These are phyloP conservation scores for Channa argus DNA, from an alignment of 2,113 vertebrate species.

Conservation along the genomic window DNA sequence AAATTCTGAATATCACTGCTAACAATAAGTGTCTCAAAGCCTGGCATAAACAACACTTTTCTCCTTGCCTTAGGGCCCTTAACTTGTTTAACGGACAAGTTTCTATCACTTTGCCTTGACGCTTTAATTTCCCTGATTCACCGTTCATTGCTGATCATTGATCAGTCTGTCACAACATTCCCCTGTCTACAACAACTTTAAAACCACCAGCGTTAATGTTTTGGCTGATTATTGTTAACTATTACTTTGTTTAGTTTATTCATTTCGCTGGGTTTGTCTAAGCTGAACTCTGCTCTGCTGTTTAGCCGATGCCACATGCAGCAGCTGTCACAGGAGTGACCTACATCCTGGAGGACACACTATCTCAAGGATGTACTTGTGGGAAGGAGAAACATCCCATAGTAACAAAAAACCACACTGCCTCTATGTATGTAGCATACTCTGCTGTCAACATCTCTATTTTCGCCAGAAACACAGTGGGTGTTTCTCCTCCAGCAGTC, in stretches of 20 bases:
- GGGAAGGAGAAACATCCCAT: neutral
- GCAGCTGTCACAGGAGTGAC: conserved; percentile 38
- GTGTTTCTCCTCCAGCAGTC: conserved; percentile 48
- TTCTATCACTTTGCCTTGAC: too few species aligned
- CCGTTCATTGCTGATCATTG: too few species aligned
- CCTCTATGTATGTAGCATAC: conserved; percentile 33
- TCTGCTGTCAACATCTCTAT: conserved; percentile 66
- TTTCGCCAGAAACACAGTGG: conserved; percentile 57
- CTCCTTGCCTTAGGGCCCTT: too few species aligned
- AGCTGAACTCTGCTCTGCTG: conserved; percentile 23
- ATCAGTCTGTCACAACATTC: too few species aligned
- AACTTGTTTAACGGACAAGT: too few species aligned
- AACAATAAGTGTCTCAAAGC: too few species aligned
- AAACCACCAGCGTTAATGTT: too few species aligned
- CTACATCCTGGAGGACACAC: conserved; percentile 33
- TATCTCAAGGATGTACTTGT: conserved; percentile 53
- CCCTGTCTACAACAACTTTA: too few species aligned
- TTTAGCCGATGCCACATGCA: conserved; percentile 40
- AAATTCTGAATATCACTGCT: too few species aligned
- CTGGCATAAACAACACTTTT: too few species aligned
- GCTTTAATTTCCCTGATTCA: too few species aligned
- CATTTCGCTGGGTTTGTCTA: conserved; percentile 1
- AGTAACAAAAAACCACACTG: neutral
- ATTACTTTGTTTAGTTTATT: neutral
- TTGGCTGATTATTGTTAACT: neutral